These are phyloP conservation scores for Leucophora obtusa DNA, from an alignment of 2,888 invertebrate species.

Conservation along the genomic window DNA sequence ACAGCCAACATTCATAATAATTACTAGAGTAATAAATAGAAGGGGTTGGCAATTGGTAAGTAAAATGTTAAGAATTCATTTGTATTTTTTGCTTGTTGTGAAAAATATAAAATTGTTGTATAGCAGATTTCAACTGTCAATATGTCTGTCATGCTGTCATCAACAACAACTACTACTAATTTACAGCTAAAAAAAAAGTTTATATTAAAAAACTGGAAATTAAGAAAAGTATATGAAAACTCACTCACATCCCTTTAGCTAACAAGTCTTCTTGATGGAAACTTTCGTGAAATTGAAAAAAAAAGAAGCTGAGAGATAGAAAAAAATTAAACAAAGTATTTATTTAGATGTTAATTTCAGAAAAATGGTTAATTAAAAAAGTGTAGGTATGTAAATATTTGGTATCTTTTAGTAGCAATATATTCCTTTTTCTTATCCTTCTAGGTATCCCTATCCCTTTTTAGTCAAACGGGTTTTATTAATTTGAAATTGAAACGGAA, in stretches of 20 bases:
- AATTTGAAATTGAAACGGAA: conserved; percentile 42
- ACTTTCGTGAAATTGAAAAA: conserved; percentile 35
- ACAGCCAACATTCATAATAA: conserved; percentile 6
- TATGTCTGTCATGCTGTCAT: conserved; percentile 68
- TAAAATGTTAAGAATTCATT: neutral
- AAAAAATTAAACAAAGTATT: conserved; percentile 35
- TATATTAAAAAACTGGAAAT: conserved; percentile 73
- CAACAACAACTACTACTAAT: conserved; percentile 64
- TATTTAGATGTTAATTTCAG: conserved; percentile 60
- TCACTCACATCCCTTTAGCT: conserved; percentile 1
- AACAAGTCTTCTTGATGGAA: neutral
- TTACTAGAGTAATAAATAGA: neutral
- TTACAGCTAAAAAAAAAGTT: conserved; percentile 69
- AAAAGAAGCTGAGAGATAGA: conserved; percentile 1
- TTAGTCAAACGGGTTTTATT: conserved; percentile 6
- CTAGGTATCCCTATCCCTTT: neutral
- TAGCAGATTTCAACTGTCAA: conserved; percentile 69
- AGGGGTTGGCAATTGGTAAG: neutral
- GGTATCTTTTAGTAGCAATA: neutral
- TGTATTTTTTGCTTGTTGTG: neutral
- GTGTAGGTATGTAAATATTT: conserved; percentile 11
- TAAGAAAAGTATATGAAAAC: conserved; percentile 58
- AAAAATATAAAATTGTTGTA: conserved; percentile 17
- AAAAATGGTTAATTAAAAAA: conserved; percentile 43
- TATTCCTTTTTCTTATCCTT: neutral